Evolutionary conservation across 2,888 invertebrate species (phyloP).

Genomic region (Conomelus anceps): DNA sequence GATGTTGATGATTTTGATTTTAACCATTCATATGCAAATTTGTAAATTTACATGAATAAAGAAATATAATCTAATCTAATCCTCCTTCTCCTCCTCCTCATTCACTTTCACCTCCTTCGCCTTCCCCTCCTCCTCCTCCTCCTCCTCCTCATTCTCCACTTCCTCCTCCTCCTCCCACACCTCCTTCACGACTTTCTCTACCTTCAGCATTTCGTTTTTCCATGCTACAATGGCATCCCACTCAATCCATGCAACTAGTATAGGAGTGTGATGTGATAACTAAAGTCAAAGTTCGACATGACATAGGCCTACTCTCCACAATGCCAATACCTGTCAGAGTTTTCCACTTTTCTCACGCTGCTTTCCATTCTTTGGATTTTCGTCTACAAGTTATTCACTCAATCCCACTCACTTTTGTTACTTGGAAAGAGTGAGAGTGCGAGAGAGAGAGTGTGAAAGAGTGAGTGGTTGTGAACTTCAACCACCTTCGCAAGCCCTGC

Average conservation of each 20-base stretch:
- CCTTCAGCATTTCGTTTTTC: neutral
- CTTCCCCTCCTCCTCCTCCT: neutral
- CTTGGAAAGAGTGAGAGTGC: too few relatives aligned
- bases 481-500: too few relatives aligned
- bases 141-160: neutral
- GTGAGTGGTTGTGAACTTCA: neutral
- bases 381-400: neutral
- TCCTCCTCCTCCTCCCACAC: neutral
- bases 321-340: neutral
- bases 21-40: too few relatives aligned
- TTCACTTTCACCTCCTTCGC: neutral
- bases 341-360: neutral
- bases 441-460: too few relatives aligned
- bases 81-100: neutral
- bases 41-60: too few relatives aligned
- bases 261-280: neutral
- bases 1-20: too few relatives aligned
- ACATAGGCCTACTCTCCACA: neutral
- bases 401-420: neutral
- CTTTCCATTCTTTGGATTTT: neutral
- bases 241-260: neutral
- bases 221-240: neutral
- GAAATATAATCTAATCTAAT: too few relatives aligned
- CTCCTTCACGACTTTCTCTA: neutral
- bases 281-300: neutral